Conservation (phyloP, 2,113 vertebrate species). For the Asarcornis scutulata region DNA sequence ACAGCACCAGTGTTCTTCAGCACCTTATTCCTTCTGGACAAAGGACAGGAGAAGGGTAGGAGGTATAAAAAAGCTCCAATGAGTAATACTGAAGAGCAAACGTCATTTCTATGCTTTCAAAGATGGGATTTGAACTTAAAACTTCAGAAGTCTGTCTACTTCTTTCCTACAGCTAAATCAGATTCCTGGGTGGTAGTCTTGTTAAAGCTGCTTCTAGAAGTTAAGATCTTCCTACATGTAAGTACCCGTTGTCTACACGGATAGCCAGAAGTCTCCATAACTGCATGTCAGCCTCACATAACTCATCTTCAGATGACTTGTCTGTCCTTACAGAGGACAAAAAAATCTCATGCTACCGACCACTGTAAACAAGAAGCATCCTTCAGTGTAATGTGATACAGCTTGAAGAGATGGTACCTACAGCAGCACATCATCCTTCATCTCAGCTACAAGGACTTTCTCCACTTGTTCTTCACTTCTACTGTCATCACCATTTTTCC, state of each 20-base stretch:
- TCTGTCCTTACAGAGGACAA: neutral
- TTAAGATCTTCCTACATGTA: neutral
- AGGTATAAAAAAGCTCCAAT: neutral
- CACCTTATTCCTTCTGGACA: neutral
- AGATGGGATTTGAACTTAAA: neutral
- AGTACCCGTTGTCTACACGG: neutral
- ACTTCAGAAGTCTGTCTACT: neutral
- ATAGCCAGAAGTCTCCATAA: neutral
- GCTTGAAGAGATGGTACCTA: neutral
- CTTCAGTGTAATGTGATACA: neutral
- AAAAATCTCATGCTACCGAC: neutral
- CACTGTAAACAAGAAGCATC: neutral
- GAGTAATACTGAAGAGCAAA: neutral
- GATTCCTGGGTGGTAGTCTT: neutral
- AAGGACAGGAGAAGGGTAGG: neutral
- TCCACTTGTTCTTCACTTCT: neutral
- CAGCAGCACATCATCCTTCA: neutral
- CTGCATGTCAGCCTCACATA: neutral
- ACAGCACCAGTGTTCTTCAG: neutral
- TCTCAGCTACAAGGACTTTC: neutral
- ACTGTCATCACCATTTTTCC: neutral
- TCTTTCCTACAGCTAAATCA: neutral
- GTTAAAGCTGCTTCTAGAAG: neutral
- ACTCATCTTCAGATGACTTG: neutral
- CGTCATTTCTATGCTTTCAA: neutral